These are phyloP conservation scores for Lates japonicus DNA, from an alignment of 2,797 vertebrate genomes.

Conservation along the genomic window DNA sequence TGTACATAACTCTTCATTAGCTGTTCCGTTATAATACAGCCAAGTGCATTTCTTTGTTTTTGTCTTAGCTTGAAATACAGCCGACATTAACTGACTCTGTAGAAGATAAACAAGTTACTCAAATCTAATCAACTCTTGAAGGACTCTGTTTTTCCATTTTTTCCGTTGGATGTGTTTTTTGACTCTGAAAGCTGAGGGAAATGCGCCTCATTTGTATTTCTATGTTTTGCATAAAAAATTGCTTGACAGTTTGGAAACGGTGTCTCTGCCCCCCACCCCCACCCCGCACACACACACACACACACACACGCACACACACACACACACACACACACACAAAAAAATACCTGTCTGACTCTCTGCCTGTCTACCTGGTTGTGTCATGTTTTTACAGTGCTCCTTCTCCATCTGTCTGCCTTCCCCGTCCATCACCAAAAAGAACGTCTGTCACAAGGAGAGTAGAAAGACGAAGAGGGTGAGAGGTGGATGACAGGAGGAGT, in stretches of 20 bases:
- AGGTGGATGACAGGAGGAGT: constrained; percentile 22
- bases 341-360: constrained; percentile 37
- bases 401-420: constrained; percentile 43
- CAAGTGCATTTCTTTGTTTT: constrained; percentile 54
- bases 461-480: constrained; percentile 24
- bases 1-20: constrained; percentile 60
- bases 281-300: no score
- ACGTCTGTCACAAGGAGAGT: constrained; percentile 2
- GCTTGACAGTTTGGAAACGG: constrained; percentile 23
- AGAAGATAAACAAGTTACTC: constrained; percentile 52
- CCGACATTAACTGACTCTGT: constrained; percentile 50
- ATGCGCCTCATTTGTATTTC: constrained; percentile 38
- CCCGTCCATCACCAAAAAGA: constrained; percentile 39
- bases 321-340: no score
- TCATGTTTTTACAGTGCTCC: constrained; percentile 34
- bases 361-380: background rate
- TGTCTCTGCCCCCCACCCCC: background rate
- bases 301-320: no score
- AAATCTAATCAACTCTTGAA: constrained; percentile 52
- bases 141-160: constrained; percentile 33
- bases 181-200: constrained; percentile 19
- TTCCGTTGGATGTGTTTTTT: constrained; percentile 27
- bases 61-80: constrained; percentile 44
- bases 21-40: constrained; percentile 37
- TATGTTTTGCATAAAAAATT: constrained; percentile 2